Base-by-base conservation (phyloP, 1,140 invertebrate genomes). In the Lucilia cuprina region DNA sequence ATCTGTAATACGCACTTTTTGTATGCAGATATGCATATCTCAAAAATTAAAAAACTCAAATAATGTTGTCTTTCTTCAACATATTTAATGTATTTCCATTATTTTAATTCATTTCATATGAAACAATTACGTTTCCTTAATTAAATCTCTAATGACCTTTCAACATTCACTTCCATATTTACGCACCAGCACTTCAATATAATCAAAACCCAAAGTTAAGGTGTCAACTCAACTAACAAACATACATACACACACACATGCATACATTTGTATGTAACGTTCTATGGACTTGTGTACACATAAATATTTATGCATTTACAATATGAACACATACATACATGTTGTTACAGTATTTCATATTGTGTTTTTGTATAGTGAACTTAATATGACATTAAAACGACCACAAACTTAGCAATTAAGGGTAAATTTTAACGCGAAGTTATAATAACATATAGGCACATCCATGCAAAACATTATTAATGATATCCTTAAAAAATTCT, bases 61-160 rank as follows among this genome's bases (percentile, higher is more conserved):
- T 41, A 41, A 7, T 5, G 41, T 41, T 41, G 41, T 41, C 10
- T 41, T 41, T 41, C 41, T 41, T 41, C 7, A 41, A 41, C 41
- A 41, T 41, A 30, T 30, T 30, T 30, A 41, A 41, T 41, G 41
- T 41, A 41, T 41, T 41, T 41, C 41, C 41, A 41, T 41, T 41
- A 41, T 41, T 41, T 41, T 41, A 41, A 7, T 14, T 55, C 12
- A 70, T 7, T 70, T 70, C 21, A 70, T 70, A n/a, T n/a, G n/a
- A 70, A 70, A 21, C n/a, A 70, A 70, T 21, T 70, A 70, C 5
- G n/a, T 70, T 70, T 0, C 65, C 65, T 70, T 70, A 25, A 70
- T 70, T 70, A 70, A 70, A 70, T 70, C 19, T 21, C n/a, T 70
- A 70, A 70, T 70, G 65, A 70, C 65, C 65, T 70, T 70, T 70